Evolutionary conservation across 1,140 invertebrate species (phyloP), one percentile per base, ranked within the genome.

Genomic region (Alviniconcha marisindica): DNA sequence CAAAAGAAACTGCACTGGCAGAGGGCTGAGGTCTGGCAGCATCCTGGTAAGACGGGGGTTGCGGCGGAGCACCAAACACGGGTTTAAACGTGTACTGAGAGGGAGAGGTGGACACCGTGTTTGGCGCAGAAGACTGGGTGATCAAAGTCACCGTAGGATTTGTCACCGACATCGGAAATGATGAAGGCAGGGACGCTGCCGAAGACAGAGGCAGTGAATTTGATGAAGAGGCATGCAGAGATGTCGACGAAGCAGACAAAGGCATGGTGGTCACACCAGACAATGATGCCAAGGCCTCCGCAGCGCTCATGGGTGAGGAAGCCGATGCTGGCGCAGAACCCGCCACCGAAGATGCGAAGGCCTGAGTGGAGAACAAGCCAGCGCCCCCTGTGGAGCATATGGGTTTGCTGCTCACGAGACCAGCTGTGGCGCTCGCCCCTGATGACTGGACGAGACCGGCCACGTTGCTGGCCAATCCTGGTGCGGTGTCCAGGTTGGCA

Each of bases 381-480:
- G 24, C 31, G 51, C 33, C 48, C 3, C 69, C 54, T 76, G 81
- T 40, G 18, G 44, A 38, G 54, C 44, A 74, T 31, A 82, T 82
- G 33, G 80, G 42, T 71, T 36, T 69, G 48, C 24, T 56, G 18
- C 48, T 36, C 28, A 42, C 28, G 15, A 82, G 54, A 54, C 48
- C n/a, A 1, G 31, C 0, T 2, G 69, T 14, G 3, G 56, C 33
- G 40, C 36, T 63, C 2, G 15, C 24, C 0, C 40, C 40, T n/a
- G 33, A 42, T 38, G 40, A 44, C 18, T 24, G 69, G 38, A 36
- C 51, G 5, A 40, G 56, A 77, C 33, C 51, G 5, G 56, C 28
- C 40, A 56, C 38, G n/a, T 18, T 40, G 21, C 18, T 66, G 1
- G 33, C 18, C n/a, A 78, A 14, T 24, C 33, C 71, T 76, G 28